Base-by-base conservation (phyloP, 2,797 vertebrate species). In the Cyclura pinguis region DNA sequence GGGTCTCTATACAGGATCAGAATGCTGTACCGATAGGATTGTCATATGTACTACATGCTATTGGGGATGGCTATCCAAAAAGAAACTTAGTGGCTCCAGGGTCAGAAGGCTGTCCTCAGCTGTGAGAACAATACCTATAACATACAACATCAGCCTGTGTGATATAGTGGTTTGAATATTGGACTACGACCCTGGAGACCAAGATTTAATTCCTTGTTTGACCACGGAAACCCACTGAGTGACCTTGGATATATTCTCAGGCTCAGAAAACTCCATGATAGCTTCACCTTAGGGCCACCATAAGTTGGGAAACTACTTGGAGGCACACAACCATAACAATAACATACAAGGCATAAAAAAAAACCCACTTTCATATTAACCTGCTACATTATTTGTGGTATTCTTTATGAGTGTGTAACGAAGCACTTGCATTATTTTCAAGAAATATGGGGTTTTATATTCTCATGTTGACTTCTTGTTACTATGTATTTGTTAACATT, bases 391-490 rank as follows among this genome's bases (percentile, higher is more conserved):
- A 62, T 76, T 84, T 2, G 27, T 85, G n/a, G 24, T 90, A 35
- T 78, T 86, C 29, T 81, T 90, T 74, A 38, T 86, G 73, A 1
- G 16, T 90, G 38, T 93, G 69, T 93, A 90, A 89, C 88, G 84
- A 91, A 90, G 88, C 0, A 29, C 52, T 22, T 86, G 0, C 55
- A 73, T 32, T 50, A 55, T 32, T 35, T 84, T 91, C 38, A 57
- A 59, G 47, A 89, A 38, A 32, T 10, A 20, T 38, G 27, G 5
- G 84, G 88, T 0, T 8, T 94, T 84, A 80, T 52, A 22, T 62
- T 74, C 35, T 32, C 78, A 80, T 85, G 59, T 50, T 86, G 83
- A 80, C 74, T 59, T 86, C 18, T 64, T 91, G 0, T n/a, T 59
- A 0, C 47, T 3, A 38, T 20, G 77, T 81, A 84, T 80, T 62